Percentiles rank a stretch among this genome's conserved stretches.
Evolutionary conservation across 2,113 vertebrate genomes (phyloP).

Genomic region (Dicentrarchus labrax): DNA sequence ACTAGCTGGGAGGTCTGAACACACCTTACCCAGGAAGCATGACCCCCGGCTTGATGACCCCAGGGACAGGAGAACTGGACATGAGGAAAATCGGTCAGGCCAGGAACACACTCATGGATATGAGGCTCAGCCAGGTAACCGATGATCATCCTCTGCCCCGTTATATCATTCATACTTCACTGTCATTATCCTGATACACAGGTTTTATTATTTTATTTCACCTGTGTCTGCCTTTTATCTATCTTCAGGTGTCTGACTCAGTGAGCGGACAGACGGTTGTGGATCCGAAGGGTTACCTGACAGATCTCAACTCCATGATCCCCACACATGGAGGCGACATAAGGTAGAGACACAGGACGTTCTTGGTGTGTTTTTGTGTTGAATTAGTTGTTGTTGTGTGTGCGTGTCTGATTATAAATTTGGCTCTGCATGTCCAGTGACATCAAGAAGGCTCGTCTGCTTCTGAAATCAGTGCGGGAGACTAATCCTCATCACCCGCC

Average conservation of each 20-base stretch:
- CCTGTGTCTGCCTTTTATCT: not conserved
- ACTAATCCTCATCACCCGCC: slow-evolving; percentile 98
- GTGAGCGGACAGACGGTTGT: slow-evolving; percentile 99
- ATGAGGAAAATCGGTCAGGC: slow-evolving; percentile 99
- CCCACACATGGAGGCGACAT: slow-evolving; percentile 98
- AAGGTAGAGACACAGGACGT: slow-evolving; percentile 84
- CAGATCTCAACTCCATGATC: slow-evolving; percentile 99
- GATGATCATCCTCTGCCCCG: not conserved
- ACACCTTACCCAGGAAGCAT: slow-evolving; percentile 95
- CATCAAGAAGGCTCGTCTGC: slow-evolving; percentile 97
- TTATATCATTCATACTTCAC: not conserved
- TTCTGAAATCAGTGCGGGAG: slow-evolving; percentile 97
- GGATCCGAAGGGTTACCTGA: slow-evolving; percentile 97
- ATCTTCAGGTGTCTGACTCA: slow-evolving; percentile 93
- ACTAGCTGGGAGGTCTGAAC: slow-evolving; percentile 90
- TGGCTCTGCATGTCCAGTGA: slow-evolving; percentile 84
- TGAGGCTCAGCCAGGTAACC: slow-evolving; percentile 97
- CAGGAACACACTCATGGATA: slow-evolving; percentile 98
- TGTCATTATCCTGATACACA: not conserved
- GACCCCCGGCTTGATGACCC: slow-evolving; percentile 97
- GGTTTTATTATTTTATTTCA: slow-evolving; percentile 4
- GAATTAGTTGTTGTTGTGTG: not conserved
- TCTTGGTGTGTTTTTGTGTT: not conserved
- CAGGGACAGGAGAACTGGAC: slow-evolving; percentile 95
- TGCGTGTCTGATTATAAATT: not conserved